These are phyloP conservation scores for Drosophila pegasa DNA, from an alignment of 2,888 invertebrate species.

Conservation along the genomic window DNA sequence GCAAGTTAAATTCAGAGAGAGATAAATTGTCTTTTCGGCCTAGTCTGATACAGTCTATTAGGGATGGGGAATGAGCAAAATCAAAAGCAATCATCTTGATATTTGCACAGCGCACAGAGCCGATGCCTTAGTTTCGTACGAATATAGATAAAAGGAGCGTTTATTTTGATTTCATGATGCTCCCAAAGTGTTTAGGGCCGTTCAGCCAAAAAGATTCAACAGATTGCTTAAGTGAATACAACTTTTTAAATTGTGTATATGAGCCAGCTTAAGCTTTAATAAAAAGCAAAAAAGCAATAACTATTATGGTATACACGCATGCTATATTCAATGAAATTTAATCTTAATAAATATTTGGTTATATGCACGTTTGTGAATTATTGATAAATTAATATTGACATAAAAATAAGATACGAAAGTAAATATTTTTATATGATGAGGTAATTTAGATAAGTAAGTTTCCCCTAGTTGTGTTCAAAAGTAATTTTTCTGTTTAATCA, in stretches of 20 bases:
- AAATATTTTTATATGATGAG: not conserved
- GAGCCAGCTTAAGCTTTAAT: not conserved
- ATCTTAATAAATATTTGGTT: not conserved
- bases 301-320: not conserved
- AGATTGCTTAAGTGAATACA: not conserved
- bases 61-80: slow-evolving; percentile 50
- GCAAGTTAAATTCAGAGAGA: slow-evolving; percentile 62
- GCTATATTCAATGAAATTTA: not conserved
- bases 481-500: not conserved
- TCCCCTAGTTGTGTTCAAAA: not conserved
- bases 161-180: slow-evolving; percentile 44
- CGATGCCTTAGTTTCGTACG: slow-evolving; percentile 49
- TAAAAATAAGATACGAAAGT: not conserved
- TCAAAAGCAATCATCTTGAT: slow-evolving; percentile 71
- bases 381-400: not conserved
- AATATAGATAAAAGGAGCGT: slow-evolving; percentile 11
- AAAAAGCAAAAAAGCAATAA: not conserved
- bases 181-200: slow-evolving; percentile 31
- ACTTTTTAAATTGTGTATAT: not conserved
- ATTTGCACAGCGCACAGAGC: slow-evolving; percentile 58
- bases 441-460: not conserved
- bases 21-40: slow-evolving; percentile 53
- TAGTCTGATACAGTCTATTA: slow-evolving; percentile 4
- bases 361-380: not conserved
- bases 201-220: slow-evolving; percentile 6